Conservation (phyloP, 2,113 vertebrate genomes). For the Halcyon malimbica region DNA sequence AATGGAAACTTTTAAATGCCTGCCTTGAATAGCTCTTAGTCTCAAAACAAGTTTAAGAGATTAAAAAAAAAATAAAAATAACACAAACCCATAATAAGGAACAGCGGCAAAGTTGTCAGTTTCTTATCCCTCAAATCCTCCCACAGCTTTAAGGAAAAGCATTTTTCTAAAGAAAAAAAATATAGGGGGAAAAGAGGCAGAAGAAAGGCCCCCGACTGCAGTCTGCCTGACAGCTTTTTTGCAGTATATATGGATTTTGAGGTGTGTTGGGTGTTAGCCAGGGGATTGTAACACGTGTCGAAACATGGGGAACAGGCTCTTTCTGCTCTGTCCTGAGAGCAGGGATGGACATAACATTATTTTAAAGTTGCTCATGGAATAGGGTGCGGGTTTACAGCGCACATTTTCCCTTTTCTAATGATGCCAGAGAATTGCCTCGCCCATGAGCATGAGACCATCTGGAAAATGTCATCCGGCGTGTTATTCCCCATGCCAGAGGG, state of each 20-base stretch:
- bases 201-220: neutral
- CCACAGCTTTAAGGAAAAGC: neutral
- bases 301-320: fast-evolving
- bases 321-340: neutral
- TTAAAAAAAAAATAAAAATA: neutral
- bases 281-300: neutral
- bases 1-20: neutral
- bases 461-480: neutral
- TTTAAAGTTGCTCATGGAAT: neutral
- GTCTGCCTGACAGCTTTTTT: neutral
- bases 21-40: neutral
- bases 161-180: neutral
- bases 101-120: neutral
- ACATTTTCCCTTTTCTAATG: neutral
- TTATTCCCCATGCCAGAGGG: neutral
- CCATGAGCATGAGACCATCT: neutral
- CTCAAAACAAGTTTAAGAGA: neutral
- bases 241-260: neutral
- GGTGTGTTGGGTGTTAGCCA: neutral
- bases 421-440: neutral
- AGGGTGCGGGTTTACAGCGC: neutral
- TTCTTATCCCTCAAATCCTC: neutral
- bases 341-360: neutral
- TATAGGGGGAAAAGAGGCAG: neutral
- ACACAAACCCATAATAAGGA: neutral